Percentiles rank a stretch among this genome's conserved stretches.
Evolutionary conservation across 2,797 vertebrate genomes (phyloP).

Genomic region (Pristis pectinata): DNA sequence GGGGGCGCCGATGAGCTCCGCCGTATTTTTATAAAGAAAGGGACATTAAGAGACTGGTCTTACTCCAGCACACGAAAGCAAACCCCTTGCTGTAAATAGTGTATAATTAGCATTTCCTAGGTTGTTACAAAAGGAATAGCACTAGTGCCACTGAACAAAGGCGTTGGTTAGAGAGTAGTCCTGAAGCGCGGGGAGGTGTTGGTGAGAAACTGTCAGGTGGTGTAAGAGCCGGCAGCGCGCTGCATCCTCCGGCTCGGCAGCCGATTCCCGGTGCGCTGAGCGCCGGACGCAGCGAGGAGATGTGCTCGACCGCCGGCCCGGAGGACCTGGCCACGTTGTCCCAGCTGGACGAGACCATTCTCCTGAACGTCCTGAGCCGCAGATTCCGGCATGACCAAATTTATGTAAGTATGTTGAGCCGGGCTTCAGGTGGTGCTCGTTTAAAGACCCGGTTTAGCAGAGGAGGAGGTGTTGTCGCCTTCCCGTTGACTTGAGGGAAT

Average conservation of each 20-base stretch:
- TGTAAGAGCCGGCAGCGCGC: not conserved
- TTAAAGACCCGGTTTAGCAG: not conserved
- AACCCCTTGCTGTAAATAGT: not conserved
- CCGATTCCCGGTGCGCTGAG: not conserved
- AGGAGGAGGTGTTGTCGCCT: no score
- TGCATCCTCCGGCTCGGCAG: not conserved
- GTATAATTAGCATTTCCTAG: not conserved
- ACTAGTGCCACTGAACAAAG: not conserved
- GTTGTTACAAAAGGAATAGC: not conserved
- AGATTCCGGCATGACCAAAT: constrained; percentile 51
- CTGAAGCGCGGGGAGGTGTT: not conserved
- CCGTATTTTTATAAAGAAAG: not conserved
- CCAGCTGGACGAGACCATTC: constrained; percentile 46
- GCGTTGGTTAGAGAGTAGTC: no score
- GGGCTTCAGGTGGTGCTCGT: not conserved
- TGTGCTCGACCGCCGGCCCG: not conserved
- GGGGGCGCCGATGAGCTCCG: constrained; percentile 13
- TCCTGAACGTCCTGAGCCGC: constrained; percentile 50
- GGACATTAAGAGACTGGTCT: fast-evolving
- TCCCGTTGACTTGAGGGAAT: not conserved
- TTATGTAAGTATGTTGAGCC: constrained; percentile 52
- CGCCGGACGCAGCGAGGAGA: not conserved
- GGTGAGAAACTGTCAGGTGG: not conserved
- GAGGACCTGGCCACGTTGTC: constrained; percentile 52
- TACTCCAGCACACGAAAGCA: not conserved